phyloP scores from a whole-genome alignment of 2,113 vertebrate species.

The Psittacara wagleri region DNA sequence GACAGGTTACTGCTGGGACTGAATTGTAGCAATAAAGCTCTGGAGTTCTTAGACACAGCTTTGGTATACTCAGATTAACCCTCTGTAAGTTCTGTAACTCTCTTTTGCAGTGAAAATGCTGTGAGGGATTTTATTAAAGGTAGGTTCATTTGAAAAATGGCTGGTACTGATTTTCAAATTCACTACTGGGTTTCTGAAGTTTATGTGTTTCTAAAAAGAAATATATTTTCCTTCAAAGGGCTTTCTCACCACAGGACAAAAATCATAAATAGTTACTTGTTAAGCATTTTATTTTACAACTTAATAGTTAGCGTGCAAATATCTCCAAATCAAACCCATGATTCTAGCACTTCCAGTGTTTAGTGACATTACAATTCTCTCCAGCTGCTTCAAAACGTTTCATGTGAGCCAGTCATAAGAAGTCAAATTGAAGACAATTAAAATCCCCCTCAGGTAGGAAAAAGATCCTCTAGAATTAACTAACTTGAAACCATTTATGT shows the following conservation, averaged over 20 bases:
- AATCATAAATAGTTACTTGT: not conserved
- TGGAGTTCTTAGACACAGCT: not conserved
- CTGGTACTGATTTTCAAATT: not conserved
- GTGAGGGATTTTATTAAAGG: not conserved
- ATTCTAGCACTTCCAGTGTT: not conserved
- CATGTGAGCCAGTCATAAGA: not conserved
- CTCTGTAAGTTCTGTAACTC: not conserved
- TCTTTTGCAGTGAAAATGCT: not conserved
- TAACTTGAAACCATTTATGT: not conserved
- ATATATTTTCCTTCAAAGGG: not conserved
- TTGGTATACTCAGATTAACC: not conserved
- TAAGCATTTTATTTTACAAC: not conserved
- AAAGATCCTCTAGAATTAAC: not conserved
- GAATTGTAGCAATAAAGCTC: not conserved
- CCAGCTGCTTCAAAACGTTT: not conserved
- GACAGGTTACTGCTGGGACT: not conserved
- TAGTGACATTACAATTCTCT: not conserved
- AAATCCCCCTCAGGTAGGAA: not conserved
- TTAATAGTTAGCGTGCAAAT: not conserved
- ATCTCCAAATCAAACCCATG: not conserved
- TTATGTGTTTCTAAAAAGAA: not conserved
- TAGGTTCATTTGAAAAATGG: not conserved
- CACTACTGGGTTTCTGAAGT: not conserved
- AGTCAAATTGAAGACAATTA: not conserved
- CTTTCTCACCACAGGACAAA: not conserved